Conservation (phyloP, 2,888 invertebrate genomes). For the Clanis bilineata region DNA sequence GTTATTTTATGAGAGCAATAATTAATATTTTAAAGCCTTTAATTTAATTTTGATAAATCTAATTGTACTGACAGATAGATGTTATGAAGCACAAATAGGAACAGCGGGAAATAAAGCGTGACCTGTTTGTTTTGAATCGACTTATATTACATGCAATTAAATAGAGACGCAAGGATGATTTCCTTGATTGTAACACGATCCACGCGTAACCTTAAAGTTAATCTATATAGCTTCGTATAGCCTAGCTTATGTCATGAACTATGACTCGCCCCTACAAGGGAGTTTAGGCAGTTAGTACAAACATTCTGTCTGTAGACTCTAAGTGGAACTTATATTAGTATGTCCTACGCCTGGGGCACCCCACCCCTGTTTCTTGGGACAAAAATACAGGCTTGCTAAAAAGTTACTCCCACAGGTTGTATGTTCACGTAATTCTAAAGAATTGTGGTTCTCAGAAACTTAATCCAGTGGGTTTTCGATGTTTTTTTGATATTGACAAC, state of each 20-base stretch:
- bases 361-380: constrained; percentile 15
- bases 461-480: not conserved
- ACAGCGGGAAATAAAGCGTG: not conserved
- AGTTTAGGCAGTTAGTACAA: constrained; percentile 17
- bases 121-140: not conserved
- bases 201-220: not conserved
- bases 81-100: not conserved
- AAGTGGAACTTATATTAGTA: constrained; percentile 35
- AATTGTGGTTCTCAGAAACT: constrained; percentile 14
- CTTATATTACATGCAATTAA: not conserved
- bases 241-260: not conserved
- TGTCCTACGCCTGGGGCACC: constrained; percentile 19
- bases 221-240: not conserved
- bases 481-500: too few relatives aligned
- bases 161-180: not conserved
- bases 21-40: too few relatives aligned
- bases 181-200: not conserved
- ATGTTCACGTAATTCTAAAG: constrained; percentile 34
- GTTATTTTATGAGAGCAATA: too few relatives aligned
- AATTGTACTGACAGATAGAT: too few relatives aligned
- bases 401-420: constrained; percentile 27
- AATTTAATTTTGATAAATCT: too few relatives aligned
- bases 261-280: not conserved
- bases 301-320: constrained; percentile 29
- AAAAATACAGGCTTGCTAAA: constrained; percentile 28